phyloP scores from a whole-genome alignment of 2,113 vertebrate species.

The Anser brachyrhynchus region DNA sequence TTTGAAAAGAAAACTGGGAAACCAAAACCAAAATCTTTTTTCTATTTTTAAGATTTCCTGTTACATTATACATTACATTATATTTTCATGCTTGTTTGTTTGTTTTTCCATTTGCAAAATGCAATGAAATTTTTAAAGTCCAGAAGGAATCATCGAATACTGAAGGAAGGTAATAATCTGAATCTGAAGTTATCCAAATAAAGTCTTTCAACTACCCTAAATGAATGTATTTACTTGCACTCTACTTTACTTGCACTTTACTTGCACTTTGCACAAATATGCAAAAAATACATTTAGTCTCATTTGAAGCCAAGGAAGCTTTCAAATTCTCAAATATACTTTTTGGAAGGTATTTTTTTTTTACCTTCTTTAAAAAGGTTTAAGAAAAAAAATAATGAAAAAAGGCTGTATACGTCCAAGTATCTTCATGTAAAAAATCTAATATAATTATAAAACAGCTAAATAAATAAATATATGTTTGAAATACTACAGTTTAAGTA shows the following conservation, averaged over 20 bases:
- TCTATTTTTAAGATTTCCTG: neutral
- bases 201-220: neutral
- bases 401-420: neutral
- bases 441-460: neutral
- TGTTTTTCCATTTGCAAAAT: neutral
- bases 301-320: neutral
- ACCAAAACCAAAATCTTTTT: neutral
- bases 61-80: neutral
- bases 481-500: neutral
- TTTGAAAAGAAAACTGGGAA: neutral
- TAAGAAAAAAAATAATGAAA: neutral
- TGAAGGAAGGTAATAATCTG: neutral
- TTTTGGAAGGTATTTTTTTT: neutral
- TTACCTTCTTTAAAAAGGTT: neutral
- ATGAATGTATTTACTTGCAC: neutral
- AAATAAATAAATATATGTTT: neutral
- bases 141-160: neutral
- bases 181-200: neutral
- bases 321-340: neutral
- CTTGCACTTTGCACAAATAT: too few relatives aligned
- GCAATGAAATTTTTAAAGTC: neutral
- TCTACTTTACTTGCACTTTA: too few relatives aligned
- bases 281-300: neutral
- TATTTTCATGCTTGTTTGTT: neutral
- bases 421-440: neutral